Evolutionary conservation across 2,888 invertebrate species (phyloP).

Genomic region (Limnephilus marmoratus): DNA sequence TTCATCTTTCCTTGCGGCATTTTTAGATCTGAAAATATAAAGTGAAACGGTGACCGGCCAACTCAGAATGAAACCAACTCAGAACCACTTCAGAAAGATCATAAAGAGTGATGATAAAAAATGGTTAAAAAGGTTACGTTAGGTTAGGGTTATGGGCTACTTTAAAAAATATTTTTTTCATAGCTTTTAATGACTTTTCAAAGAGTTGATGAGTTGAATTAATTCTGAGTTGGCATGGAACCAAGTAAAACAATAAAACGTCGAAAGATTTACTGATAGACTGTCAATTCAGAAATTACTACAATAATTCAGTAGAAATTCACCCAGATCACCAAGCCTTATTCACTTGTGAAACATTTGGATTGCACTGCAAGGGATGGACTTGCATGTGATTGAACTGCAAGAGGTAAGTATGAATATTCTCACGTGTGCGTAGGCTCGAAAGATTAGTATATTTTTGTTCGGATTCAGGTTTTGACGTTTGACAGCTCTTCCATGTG

Average conservation of each 20-base stretch:
- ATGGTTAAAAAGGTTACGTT: too few relatives aligned
- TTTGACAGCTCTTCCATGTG: background rate
- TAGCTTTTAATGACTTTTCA: too few relatives aligned
- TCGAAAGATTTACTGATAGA: background rate
- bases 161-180: too few relatives aligned
- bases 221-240: too few relatives aligned
- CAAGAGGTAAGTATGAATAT: background rate
- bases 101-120: too few relatives aligned
- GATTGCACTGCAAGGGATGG: background rate
- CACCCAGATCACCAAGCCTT: background rate
- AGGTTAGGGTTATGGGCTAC: too few relatives aligned
- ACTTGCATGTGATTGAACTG: background rate
- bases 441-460: background rate
- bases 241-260: too few relatives aligned
- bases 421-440: background rate
- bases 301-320: background rate
- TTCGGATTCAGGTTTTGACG: background rate
- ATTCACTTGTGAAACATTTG: background rate
- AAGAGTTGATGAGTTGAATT: too few relatives aligned
- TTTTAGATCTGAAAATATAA: constrained; percentile 58
- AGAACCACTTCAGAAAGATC: too few relatives aligned
- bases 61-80: too few relatives aligned
- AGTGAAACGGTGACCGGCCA: too few relatives aligned
- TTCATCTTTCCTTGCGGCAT: constrained; percentile 86
- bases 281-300: background rate